phyloP scores from a whole-genome alignment of 2,113 vertebrate species.

The Neodontobutis hainanensis region DNA sequence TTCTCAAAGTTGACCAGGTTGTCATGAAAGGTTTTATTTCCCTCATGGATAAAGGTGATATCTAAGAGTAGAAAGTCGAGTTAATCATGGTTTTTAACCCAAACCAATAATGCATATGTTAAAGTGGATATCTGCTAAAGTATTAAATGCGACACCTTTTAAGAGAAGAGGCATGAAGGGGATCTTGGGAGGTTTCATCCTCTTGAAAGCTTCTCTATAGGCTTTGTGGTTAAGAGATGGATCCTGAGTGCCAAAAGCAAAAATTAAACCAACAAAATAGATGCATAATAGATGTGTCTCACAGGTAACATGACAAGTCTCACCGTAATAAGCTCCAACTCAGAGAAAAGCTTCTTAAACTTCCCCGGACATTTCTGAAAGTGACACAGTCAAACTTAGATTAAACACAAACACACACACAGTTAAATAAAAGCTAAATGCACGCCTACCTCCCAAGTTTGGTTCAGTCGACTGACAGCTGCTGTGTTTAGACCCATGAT shows the following conservation, averaged over 20 bases:
- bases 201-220: constrained; percentile 96
- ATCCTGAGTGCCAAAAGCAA: constrained; percentile 79
- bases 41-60: constrained; percentile 98
- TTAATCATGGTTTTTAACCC: neutral
- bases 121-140: neutral
- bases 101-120: neutral
- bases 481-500: constrained; percentile 99
- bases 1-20: constrained; percentile 99
- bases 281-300: constrained; percentile 3
- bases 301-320: constrained; percentile 19
- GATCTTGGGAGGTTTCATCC: constrained; percentile 98
- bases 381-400: neutral
- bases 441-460: constrained; percentile 94
- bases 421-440: neutral
- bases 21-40: constrained; percentile 98
- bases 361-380: constrained; percentile 96
- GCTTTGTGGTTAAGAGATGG: constrained; percentile 99
- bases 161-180: constrained; percentile 98
- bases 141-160: constrained; percentile 83
- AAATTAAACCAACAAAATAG: neutral
- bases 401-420: neutral
- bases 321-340: constrained; percentile 96
- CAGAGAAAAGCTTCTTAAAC: constrained; percentile 98
- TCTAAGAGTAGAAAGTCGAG: constrained; percentile 76
- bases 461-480: constrained; percentile 92